phyloP scores from a whole-genome alignment of 2,888 invertebrate species.

The Noctua janthina region DNA sequence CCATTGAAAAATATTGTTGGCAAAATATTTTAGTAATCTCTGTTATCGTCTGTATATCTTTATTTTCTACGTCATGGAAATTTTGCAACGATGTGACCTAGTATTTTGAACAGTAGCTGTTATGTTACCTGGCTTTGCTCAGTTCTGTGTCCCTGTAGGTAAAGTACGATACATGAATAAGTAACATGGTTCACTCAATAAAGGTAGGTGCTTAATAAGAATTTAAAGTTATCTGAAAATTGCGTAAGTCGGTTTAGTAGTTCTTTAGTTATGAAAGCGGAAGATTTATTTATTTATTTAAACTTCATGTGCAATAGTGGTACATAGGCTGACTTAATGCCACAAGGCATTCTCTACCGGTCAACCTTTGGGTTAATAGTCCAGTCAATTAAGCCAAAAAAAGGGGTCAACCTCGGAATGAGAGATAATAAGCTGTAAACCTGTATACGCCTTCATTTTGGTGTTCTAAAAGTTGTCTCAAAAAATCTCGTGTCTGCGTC shows the following conservation, averaged over 20 bases:
- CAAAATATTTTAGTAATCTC: not conserved
- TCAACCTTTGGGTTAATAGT: no score
- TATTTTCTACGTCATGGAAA: slow-evolving; percentile 3
- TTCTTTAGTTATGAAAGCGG: not conserved
- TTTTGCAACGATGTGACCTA: not conserved
- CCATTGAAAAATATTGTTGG: not conserved
- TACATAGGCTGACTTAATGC: no score
- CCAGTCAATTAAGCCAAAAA: no score
- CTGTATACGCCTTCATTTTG: no score
- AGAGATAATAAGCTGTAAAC: no score
- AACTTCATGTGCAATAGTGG: no score
- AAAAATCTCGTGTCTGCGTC: no score
- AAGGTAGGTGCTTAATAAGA: no score
- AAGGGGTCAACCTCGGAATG: no score
- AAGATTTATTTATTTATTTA: no score
- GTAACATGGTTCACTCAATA: not conserved
- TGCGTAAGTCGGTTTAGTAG: not conserved
- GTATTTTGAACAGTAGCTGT: not conserved
- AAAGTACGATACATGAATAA: not conserved
- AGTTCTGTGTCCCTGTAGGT: not conserved
- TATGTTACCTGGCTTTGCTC: not conserved
- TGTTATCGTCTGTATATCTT: not conserved
- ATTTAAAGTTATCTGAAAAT: not conserved
- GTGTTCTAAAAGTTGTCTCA: no score
- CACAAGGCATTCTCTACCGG: no score